A percentile compares a stretch with the other conserved stretches of the same genome.
Evolutionary conservation across 2,113 vertebrate genomes (phyloP).

Genomic region (Sorex araneus): DNA sequence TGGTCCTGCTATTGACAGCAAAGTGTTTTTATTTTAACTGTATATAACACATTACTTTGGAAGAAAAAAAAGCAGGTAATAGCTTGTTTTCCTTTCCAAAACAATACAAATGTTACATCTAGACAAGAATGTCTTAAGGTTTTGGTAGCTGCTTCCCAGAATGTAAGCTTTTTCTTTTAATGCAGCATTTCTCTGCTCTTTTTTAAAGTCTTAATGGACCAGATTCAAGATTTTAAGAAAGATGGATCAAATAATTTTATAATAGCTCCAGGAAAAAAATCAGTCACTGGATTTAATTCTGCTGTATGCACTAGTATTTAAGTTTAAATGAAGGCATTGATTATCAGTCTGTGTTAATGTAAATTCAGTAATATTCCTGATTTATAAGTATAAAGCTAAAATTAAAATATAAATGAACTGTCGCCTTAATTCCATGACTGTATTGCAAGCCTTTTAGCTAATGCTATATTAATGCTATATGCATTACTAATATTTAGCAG

Average conservation of each 20-base stretch:
- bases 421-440: not conserved
- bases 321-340: slow-evolving; percentile 60
- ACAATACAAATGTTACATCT: slow-evolving; percentile 44
- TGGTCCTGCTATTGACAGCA: slow-evolving; percentile 69
- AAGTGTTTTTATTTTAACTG: slow-evolving; percentile 62
- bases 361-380: slow-evolving; percentile 37
- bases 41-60: slow-evolving; percentile 61
- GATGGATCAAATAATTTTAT: slow-evolving; percentile 67
- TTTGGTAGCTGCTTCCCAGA: slow-evolving; percentile 39
- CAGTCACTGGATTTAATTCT: slow-evolving; percentile 61
- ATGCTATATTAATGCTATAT: slow-evolving; percentile 37
- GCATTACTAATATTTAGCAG: slow-evolving; percentile 23
- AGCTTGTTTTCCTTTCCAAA: slow-evolving; percentile 70
- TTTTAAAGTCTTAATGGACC: slow-evolving; percentile 61
- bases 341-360: slow-evolving; percentile 47
- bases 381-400: slow-evolving; percentile 47
- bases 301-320: not conserved
- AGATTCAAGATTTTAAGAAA: slow-evolving; percentile 19
- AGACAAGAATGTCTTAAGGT: slow-evolving; percentile 14
- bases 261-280: slow-evolving; percentile 53
- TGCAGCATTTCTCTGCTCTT: not conserved
- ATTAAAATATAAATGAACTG: slow-evolving; percentile 70
- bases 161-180: slow-evolving; percentile 67
- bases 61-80: slow-evolving; percentile 52
- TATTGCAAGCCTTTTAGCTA: slow-evolving; percentile 24